Evolutionary conservation across 1,140 invertebrate genomes (phyloP), one percentile per base, ranked within the genome.

Genomic region (Chrysomallon squamiferum): DNA sequence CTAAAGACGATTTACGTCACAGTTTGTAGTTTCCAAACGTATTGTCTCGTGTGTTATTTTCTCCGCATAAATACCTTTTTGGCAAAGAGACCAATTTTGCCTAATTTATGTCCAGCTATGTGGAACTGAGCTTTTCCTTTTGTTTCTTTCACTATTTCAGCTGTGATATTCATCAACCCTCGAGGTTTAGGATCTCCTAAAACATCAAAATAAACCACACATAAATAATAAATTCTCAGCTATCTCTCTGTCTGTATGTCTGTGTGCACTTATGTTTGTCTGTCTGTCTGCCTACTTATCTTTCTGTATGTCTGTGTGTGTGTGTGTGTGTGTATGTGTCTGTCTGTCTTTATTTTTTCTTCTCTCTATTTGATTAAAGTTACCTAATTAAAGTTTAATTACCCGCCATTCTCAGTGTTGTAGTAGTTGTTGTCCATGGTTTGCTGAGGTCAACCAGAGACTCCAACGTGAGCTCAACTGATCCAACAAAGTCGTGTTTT

Each of bases 401-500:
- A 68, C 66, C 66, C 20, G 61, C 29, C 32, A 68, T 57, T 22
- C 66, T 27, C 1, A 68, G 45, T 18, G 57, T 64, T 27, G 56
- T 58, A 25, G 66, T 60, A 29, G 57, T 41, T 20, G 59, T 72
- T 15, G 33, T n/a, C 7, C 66, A 20, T 9, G 56, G 20, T 22
- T 33, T 60, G 22, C 25, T 32, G n/a, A 57, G 35, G 13, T 69
- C 64, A 32, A 88, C 82, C 57, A 88, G 80, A 63, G 86, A 83
- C 45, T 80, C 86, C 33, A 89, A 69, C 57, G 78, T 84, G 57
- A 83, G 86, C 41, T 86, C 83, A n/a, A 79, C 81, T 45, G 74
- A 81, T 7, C 88, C 88, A 20, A 88, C 77, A 79, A 87, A 88
- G 73, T 88, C 87, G 70, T 88, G 87, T 27, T 87, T 81, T 29